phyloP scores from a whole-genome alignment of 2,888 invertebrate species.

The Cactoblastis cactorum region DNA sequence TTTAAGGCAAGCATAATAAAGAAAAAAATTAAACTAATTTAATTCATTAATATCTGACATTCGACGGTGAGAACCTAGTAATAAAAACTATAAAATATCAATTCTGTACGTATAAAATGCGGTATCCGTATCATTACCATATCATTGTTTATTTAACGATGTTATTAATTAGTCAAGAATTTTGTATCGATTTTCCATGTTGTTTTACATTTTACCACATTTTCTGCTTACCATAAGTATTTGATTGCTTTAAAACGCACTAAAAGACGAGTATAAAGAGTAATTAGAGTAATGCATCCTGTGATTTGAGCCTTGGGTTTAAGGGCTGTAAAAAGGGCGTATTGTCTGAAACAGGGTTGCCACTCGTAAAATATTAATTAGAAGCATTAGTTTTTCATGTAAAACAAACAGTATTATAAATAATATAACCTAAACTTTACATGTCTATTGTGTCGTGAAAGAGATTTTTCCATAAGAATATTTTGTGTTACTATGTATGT shows the following conservation, averaged over 20 bases:
- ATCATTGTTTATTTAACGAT: conserved; percentile 34
- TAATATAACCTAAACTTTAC: no score
- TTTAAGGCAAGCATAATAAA: no score
- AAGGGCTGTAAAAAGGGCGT: conserved; percentile 21
- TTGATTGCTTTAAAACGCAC: conserved; percentile 35
- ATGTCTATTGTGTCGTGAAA: no score
- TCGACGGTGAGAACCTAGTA: not conserved
- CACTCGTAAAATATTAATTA: conserved; percentile 11
- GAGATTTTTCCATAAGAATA: no score
- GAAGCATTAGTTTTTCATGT: not conserved
- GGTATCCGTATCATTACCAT: not conserved
- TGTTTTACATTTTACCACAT: conserved; percentile 36
- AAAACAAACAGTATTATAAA: not conserved
- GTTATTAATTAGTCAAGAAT: conserved; percentile 44
- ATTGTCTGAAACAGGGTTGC: conserved; percentile 16
- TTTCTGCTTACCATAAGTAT: conserved; percentile 40
- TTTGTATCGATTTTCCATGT: conserved; percentile 41
- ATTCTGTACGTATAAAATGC: conserved; percentile 4
- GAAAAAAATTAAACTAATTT: not conserved
- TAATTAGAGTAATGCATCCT: conserved; percentile 65
- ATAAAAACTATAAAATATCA: conserved; percentile 6
- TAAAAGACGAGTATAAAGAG: conserved; percentile 43
- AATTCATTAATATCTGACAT: not conserved
- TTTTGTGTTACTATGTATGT: no score
- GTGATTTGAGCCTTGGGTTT: conserved; percentile 44